Conservation (phyloP, 2,113 vertebrate genomes). For the Odobenus rosmarus region DNA sequence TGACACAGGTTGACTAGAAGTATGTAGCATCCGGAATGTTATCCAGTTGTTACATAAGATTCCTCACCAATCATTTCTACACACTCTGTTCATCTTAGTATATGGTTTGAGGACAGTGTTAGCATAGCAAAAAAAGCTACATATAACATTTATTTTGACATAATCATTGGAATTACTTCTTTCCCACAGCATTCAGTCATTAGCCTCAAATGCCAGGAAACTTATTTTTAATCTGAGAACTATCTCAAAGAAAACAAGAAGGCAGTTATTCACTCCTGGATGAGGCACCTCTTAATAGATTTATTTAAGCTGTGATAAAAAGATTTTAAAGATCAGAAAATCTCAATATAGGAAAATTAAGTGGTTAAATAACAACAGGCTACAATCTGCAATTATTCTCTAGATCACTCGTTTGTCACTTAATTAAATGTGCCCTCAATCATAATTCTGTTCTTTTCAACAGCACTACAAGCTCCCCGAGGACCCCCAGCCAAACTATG, state of each 20-base stretch:
- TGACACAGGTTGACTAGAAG: background rate
- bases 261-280: background rate
- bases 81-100: background rate
- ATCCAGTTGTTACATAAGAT: background rate
- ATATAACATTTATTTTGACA: constrained; percentile 26
- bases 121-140: background rate
- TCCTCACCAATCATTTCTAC: background rate
- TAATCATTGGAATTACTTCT: constrained; percentile 34
- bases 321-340: constrained; percentile 65
- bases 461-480: background rate
- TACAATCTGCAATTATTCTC: constrained; percentile 54
- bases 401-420: constrained; percentile 54
- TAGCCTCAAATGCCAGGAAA: background rate
- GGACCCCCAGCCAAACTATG: background rate
- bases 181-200: background rate
- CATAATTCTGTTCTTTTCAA: constrained; percentile 11
- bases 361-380: constrained; percentile 50
- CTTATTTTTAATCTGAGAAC: background rate
- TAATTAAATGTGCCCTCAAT: constrained; percentile 55
- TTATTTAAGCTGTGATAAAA: constrained; percentile 37
- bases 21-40: background rate
- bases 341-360: constrained; percentile 40
- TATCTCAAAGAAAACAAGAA: constrained; percentile 28
- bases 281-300: constrained; percentile 44
- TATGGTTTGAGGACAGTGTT: background rate